phyloP scores from a whole-genome alignment of 2,797 vertebrate genomes.

The Xiphorhynchus erythropygius region DNA sequence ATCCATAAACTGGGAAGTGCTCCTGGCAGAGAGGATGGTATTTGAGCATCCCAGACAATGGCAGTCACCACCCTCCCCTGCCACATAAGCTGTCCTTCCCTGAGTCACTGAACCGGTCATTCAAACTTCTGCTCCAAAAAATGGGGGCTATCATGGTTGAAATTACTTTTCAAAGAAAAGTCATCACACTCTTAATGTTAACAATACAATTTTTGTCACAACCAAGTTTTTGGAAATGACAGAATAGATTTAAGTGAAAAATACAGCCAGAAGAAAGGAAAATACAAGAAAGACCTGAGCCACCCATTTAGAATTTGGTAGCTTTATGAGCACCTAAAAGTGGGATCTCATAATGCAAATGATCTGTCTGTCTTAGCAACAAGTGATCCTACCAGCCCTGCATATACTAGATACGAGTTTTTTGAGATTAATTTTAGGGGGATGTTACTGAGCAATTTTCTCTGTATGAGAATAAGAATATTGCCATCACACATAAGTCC shows the following conservation, averaged over 20 bases:
- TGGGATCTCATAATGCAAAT: not conserved
- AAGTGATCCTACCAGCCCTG: not conserved
- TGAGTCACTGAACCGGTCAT: not conserved
- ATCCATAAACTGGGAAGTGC: not conserved
- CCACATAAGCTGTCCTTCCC: rapidly evolving
- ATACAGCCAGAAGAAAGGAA: not conserved
- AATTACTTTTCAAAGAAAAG: not conserved
- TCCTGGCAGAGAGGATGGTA: not conserved
- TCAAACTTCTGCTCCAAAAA: not conserved
- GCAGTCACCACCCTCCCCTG: not conserved
- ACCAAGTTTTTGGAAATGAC: not conserved
- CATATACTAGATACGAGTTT: not conserved
- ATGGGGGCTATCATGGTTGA: not conserved
- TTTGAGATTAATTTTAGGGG: not conserved
- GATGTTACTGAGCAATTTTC: not conserved
- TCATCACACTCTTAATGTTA: not conserved
- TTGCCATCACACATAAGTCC: not conserved
- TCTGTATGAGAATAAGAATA: not conserved
- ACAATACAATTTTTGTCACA: not conserved
- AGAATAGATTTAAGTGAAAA: not conserved
- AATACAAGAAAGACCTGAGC: not conserved
- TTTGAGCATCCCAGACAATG: not conserved
- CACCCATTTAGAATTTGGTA: not conserved
- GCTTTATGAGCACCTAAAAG: not conserved
- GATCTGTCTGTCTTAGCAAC: not conserved